Conservation (phyloP, 1,140 invertebrate species). For the Eurosta solidaginis region DNA sequence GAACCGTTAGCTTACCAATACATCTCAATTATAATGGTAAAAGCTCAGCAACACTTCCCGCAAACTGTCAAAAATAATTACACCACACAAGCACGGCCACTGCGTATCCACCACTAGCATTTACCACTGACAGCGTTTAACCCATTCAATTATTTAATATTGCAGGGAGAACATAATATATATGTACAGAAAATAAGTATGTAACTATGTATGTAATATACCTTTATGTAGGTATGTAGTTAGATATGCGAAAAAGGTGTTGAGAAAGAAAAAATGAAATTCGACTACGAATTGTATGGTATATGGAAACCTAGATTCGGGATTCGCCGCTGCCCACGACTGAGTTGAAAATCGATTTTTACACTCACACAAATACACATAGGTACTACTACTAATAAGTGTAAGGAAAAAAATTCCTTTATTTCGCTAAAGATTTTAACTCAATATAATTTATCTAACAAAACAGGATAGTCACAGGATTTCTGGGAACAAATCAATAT, state of each 20-base stretch:
- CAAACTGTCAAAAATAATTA: background rate
- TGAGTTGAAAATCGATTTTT: slow-evolving; percentile 18
- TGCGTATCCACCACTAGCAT: background rate
- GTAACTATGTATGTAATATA: too few species aligned
- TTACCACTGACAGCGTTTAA: background rate
- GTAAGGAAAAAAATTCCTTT: background rate
- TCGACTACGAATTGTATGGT: background rate
- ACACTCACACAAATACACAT: background rate
- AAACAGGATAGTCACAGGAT: too few species aligned
- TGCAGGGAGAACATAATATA: slow-evolving; percentile 13
- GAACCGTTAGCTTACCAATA: slow-evolving; percentile 6
- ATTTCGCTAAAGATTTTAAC: background rate
- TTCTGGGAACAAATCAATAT: too few species aligned
- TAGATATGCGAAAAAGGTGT: background rate
- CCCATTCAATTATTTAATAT: background rate
- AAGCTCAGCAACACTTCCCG: background rate
- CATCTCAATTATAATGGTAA: background rate
- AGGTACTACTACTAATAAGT: background rate
- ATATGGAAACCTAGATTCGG: slow-evolving; percentile 13
- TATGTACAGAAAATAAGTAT: slow-evolving; percentile 20
- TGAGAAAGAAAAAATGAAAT: background rate
- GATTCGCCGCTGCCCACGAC: slow-evolving; percentile 3
- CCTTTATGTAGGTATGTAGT: slow-evolving; percentile 4
- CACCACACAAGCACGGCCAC: background rate
- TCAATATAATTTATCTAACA: too few species aligned